Base-by-base conservation (phyloP, 2,113 vertebrate species). In the Nesogale talazaci region DNA sequence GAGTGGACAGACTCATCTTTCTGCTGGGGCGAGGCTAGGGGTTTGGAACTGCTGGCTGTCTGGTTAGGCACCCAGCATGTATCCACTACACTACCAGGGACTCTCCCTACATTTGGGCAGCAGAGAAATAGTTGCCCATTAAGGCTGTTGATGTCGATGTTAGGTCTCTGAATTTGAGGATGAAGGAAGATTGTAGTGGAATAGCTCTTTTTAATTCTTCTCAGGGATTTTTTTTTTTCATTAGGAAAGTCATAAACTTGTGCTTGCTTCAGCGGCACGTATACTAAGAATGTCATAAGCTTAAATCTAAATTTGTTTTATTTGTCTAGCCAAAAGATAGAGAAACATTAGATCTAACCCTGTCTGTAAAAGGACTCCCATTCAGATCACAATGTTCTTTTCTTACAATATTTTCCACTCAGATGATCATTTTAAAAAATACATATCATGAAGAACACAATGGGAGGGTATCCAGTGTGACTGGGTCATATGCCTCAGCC, bases 181-280 rank as follows among this genome's bases (percentile, higher is more conserved):
- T 2, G 59, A 14, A 87, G 6, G 22, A 89, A 84, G 40, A 22
- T 34, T 77, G 67, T 20, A 59, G 36, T 6, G 59, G n/a, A 91
- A 94, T 92, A 57, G 75, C 29, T 77, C 38, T 59, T 79, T 52
- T 65, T 46, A 90, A 70, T n/a, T 69, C 81, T 82, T 52, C 52
- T 86, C 27, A 10, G 16, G 75, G 88, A 40, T 38, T 2, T 2
- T 56, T 78, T 87, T 38, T 23, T 25, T 77, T 16, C 36, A 38
- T 1, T 46, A 22, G 83, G 59, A 83, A 6, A 57, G 11, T 59
- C 52, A 40, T 14, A 36, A 40, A 23, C 29, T n/a, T n/a, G n/a
- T n/a, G n/a, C n/a, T n/a, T n/a, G n/a, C n/a, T n/a, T n/a, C n/a
- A n/a, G n/a, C n/a, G n/a, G n/a, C n/a, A n/a, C n/a, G n/a, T n/a